Base-by-base conservation (phyloP, 2,888 invertebrate species). In the Gymnocheta viridis region DNA sequence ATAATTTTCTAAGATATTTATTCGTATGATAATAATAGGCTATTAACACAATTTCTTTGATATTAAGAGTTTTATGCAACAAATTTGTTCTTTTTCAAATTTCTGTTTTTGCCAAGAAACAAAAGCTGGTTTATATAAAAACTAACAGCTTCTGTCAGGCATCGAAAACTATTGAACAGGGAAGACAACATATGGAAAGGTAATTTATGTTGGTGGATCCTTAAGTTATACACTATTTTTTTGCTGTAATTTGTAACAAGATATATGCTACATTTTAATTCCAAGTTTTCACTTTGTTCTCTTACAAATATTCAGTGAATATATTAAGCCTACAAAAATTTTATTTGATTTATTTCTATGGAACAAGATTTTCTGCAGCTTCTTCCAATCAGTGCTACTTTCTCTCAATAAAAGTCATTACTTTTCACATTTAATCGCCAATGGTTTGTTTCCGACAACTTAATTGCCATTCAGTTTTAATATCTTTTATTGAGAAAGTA, bases 381-480 rank as follows among this genome's bases (percentile, higher is more conserved):
- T 27, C 41, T 27, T 62, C 12, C 19, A 19, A 47, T 14, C 7
- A 66, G 32, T 14, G 12, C 6, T 54, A 9, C 9, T 7, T 56
- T 70, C 19, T 2, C 9, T 12, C 19, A 41, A 32, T 72, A 58
- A 72, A 44, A 10, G 12, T 58, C 41, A 47, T 72, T 10, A 47
- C 22, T 38, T 58, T 56, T n/a, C 29, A 56, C 19, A 56, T 41
- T 64, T 58, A 56, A 44, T 17, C 7, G 17, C 19, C 14, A 58
- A 32, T 44, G 17, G 4, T 44, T 72, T 44, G 29, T 72, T 29
- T 70, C 19, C 44, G 24, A 44, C 56, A 29, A 56, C 56, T 44
- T 58, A 58, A 58, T 72, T 44, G 70, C 70, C 58, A 44, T 60
- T 73, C 60, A 60, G 49, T 49, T 73, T 32, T 49, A n/a, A n/a